Base-by-base conservation (phyloP, 2,888 invertebrate genomes). In the Euspilapteryx auroguttella region DNA sequence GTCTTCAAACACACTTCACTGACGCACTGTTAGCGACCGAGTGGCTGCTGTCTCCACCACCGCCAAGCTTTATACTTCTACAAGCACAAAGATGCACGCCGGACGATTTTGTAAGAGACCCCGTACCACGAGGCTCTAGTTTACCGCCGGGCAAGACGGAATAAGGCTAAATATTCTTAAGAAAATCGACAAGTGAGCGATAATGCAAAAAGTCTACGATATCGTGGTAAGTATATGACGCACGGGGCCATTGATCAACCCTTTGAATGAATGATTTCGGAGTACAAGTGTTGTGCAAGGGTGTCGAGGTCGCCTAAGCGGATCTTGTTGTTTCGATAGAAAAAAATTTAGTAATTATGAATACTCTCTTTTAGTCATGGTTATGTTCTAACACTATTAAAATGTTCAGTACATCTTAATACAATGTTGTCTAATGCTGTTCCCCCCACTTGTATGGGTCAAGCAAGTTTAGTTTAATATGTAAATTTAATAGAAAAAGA, bases 41-140 rank as follows among this genome's bases (percentile, higher is more conserved):
- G 71, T 75, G 75, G 50, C 59, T 61, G 49, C 55, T 48, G 56
- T 51, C 50, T 53, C 61, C 49, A 61, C 65, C 52, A 55, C 61
- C 45, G 44, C 64, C 42, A 48, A 52, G 57, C 61, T 73, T 75
- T 75, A 75, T 75, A 75, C 64, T 59, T 71, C 61, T 57, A 65
- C 59, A 63, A 55, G 53, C 47, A 49, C 50, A 68, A 73, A 73
- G 71, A 65, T 57, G 69, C 56, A 62, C 48, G 59, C 59, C 38
- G 49, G 39, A 44, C 42, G 73, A 66, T 75, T 75, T 75, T 71
- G 75, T 69, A 75, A 73, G 75, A 69, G 62, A 50, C 45, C 51
- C 47, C 48, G 48, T 75, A 75, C 73, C 59, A 68, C 47, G 37
- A 35, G 32, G 55, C 42, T 28, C 33, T 31, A 35, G 17, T 36